phyloP scores from a whole-genome alignment of 2,888 invertebrate species.

The Lysandra coridon region DNA sequence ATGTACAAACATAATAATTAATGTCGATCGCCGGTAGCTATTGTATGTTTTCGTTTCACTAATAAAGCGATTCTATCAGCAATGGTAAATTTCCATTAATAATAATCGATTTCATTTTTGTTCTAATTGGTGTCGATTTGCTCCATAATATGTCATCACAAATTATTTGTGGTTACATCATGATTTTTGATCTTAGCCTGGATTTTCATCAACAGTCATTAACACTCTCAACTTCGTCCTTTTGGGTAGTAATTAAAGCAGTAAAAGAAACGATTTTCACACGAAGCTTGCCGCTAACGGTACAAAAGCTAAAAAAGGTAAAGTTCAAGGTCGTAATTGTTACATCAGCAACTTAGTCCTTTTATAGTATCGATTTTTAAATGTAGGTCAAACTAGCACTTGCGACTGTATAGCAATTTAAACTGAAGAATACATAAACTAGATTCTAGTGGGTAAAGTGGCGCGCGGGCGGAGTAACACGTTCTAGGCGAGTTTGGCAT shows the following conservation, averaged over 20 bases:
- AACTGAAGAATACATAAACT: conserved; percentile 18
- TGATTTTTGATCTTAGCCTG: neutral
- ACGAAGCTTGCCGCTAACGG: conserved; percentile 2
- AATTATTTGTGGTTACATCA: neutral
- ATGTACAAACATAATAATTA: conserved; percentile 1
- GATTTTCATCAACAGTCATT: neutral
- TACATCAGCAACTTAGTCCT: neutral
- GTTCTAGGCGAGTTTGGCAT: neutral
- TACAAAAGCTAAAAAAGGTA: neutral
- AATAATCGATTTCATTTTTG: neutral
- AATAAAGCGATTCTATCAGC: neutral
- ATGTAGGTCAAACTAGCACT: conserved; percentile 23
- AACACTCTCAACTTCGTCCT: neutral
- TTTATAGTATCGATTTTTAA: conserved; percentile 17
- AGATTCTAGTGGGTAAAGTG: conserved; percentile 10
- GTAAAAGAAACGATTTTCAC: neutral
- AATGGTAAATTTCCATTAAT: neutral
- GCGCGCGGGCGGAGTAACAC: neutral
- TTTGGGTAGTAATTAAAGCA: neutral
- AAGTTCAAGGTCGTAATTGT: conserved; percentile 11
- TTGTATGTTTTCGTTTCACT: neutral
- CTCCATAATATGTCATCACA: no score
- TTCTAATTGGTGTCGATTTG: neutral
- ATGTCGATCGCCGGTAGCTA: neutral
- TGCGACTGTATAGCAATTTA: conserved; percentile 21